phyloP scores from a whole-genome alignment of 2,113 vertebrate species.

The Thomomys bottae region DNA sequence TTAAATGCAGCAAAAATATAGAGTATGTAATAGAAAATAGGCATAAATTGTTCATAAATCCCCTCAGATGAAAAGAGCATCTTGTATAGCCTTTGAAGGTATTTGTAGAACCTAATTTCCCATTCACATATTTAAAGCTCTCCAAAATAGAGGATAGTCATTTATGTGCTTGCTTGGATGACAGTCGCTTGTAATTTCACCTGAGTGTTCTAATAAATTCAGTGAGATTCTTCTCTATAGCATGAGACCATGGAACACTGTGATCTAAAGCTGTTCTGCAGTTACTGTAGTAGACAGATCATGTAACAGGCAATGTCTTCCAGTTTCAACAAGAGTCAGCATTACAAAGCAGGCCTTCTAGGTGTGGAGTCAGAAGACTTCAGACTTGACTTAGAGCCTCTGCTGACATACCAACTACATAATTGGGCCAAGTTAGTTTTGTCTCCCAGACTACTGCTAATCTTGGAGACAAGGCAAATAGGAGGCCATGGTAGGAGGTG shows the following conservation, averaged over 20 bases:
- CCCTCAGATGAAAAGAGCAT: neutral
- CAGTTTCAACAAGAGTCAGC: constrained; percentile 3
- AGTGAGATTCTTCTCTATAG: neutral
- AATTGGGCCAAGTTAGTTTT: neutral
- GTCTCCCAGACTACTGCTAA: neutral
- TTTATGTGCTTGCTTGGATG: neutral
- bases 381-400: neutral
- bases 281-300: neutral
- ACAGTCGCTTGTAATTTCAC: constrained; percentile 3
- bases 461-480: neutral
- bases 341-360: neutral
- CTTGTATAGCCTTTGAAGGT: neutral
- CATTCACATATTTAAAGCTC: neutral
- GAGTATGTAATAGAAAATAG: constrained; percentile 47
- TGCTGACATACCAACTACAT: neutral
- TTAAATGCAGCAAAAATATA: constrained; percentile 69
- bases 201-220: neutral
- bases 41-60: constrained; percentile 49
- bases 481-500: neutral
- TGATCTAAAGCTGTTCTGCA: neutral
- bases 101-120: constrained; percentile 69
- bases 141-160: neutral
- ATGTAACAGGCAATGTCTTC: neutral
- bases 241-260: neutral
- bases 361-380: neutral